Base-by-base conservation (phyloP, 2,888 invertebrate genomes). In the Nomada hirtipes region DNA sequence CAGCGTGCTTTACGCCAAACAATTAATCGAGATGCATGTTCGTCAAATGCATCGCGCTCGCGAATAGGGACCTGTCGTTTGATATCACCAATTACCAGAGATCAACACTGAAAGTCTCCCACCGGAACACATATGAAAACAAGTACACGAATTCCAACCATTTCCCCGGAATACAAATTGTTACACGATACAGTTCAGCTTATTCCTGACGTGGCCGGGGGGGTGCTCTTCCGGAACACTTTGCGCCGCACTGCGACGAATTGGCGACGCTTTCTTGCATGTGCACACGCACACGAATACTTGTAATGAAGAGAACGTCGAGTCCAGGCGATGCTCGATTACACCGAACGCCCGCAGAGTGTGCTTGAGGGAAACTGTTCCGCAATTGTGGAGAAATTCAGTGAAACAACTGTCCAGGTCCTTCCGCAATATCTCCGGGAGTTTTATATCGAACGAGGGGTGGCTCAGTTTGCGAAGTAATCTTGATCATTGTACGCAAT, bases 271-370 rank as follows among this genome's bases (percentile, higher is more conserved):
- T 55, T 44, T 26, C 76, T 55, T 26, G n/a, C 23, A 11, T 4
- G 11, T 68, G 15, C 13, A 53, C 42, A 26, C 42, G 26, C 26
- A 13, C 23, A 60, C 18, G 11, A 11, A 67, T 42, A 36, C 44
- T 26, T n/a, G 59, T 36, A 47, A 52, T 47, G 70, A 81, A 77
- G 53, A 55, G 73, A 81, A 74, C 52, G 78, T 53, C 63, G 53
- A 64, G 53, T 50, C 29, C 44, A 70, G 69, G 18, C 23, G 57
- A 71, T 61, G 83, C 76, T 67, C 81, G 60, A 83, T 81, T 70
- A 63, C 73, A 57, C 63, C 29, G 61, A 76, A 76, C 67, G 47
- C 77, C 67, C 57, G 13, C 47, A 61, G 42, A 44, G 61, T 55
- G 67, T 59, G 59, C 61, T 4, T 3, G 57, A 44, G 50, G 10